Percentiles rank a stretch among this genome's conserved stretches.
Conservation (phyloP, 2,797 vertebrate species). For the Onychomys leucogaster region DNA sequence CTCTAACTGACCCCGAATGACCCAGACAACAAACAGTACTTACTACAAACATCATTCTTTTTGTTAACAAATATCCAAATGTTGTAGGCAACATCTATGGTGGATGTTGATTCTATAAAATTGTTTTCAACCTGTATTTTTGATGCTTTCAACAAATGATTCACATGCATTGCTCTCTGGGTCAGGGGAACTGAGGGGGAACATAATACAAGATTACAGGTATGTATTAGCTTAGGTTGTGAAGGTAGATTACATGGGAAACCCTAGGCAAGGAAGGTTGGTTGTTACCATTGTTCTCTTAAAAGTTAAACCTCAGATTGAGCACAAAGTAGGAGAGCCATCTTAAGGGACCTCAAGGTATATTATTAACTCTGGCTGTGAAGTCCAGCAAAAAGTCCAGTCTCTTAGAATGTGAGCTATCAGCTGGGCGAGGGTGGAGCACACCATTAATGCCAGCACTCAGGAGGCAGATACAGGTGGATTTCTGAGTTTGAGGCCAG, state of each 20-base stretch:
- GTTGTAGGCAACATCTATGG: neutral
- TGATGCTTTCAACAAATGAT: neutral
- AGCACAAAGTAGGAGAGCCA: neutral
- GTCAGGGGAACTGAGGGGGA: neutral
- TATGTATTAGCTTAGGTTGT: neutral
- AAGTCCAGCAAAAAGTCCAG: neutral
- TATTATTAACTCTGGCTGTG: neutral
- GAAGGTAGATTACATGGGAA: neutral
- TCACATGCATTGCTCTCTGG: neutral
- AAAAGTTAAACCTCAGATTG: neutral
- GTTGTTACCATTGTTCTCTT: neutral
- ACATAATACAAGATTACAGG: neutral
- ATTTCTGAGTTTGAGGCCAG: neutral
- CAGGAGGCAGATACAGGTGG: neutral
- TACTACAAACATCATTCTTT: neutral
- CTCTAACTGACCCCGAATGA: neutral
- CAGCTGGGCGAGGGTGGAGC: neutral
- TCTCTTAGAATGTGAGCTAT: neutral
- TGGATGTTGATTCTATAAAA: neutral
- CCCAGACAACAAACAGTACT: neutral
- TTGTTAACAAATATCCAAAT: neutral
- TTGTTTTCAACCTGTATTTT: neutral
- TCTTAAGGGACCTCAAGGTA: neutral
- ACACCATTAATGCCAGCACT: neutral
- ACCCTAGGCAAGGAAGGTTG: neutral